Evolutionary conservation across 1,140 invertebrate species (phyloP), one percentile per base, ranked within the genome.

Genomic region (Notospermus geniculatus): DNA sequence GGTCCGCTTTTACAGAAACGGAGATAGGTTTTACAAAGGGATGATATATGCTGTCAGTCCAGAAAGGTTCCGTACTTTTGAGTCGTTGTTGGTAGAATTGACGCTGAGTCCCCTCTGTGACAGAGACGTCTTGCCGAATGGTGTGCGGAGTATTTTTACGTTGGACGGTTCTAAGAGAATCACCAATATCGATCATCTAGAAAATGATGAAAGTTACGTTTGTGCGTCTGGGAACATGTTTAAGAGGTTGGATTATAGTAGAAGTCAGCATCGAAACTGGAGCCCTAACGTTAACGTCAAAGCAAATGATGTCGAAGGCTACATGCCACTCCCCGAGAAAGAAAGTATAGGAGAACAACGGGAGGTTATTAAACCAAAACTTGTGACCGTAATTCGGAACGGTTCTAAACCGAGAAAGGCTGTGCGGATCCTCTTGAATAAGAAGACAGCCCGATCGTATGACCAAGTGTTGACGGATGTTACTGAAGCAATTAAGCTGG

Each of bases 381-480:
- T 98, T 64, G 90, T 98, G 36, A 95, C 93, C 28, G 83, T 98
- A 55, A 91, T 98, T 64, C 85, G 93, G 55, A 93, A 92, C 83
- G 96, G 95, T 50, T 89, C 91, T 2, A 93, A 95, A 78, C 96
- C 95, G 7, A 85, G 95, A 64, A 92, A 90, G 84, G 90, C 94
- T 23, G 87, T 95, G 62, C 85, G 95, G 59, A 83, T 98, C 63
- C 82, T 98, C 61, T 81, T 98, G 25, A 98, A 98, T 75, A 94
- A 95, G 80, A 89, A 93, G 70, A 98, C 96, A 71, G 93, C 95
- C 45, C 90, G 92, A 27, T 94, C 90, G 43, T 89, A 96, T 77
- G 94, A 97, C 74, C 94, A 97, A 76, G 92, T 94, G 1, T 83
- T 98, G 53, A 89, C 89, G 63, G 91, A 95, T 54, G 91, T 98